Conservation (phyloP, 2,113 vertebrate species). For the Condylura cristata region DNA sequence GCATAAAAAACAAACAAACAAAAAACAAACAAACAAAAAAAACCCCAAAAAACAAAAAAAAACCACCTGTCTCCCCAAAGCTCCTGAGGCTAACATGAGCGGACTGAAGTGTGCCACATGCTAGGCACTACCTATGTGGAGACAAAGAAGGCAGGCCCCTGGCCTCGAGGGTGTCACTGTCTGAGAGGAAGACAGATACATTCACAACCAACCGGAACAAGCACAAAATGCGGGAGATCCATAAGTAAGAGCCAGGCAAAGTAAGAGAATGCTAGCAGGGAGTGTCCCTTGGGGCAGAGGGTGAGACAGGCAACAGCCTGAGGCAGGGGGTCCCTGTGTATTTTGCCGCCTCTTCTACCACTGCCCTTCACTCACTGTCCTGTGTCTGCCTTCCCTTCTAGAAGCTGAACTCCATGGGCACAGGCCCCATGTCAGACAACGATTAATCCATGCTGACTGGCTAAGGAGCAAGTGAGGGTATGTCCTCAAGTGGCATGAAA, state of each 20-base stretch:
- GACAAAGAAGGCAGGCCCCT: background rate
- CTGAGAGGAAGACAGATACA: background rate
- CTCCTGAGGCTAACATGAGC: background rate
- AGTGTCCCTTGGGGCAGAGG: background rate
- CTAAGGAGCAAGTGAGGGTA: background rate
- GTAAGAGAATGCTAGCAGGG: background rate
- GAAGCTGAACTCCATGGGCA: constrained; percentile 27
- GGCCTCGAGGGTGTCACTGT: background rate
- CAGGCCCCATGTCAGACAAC: background rate
- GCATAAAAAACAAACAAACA: no score
- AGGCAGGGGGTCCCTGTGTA: background rate
- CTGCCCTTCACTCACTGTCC: background rate
- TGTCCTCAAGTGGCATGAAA: background rate
- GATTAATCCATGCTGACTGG: background rate
- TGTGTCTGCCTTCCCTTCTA: background rate
- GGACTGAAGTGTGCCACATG: rapidly evolving
- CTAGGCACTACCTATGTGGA: background rate
- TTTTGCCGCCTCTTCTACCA: background rate
- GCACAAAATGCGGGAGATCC: background rate
- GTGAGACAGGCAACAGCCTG: background rate
- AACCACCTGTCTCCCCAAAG: constrained; percentile 8
- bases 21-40: no score
- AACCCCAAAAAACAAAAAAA: no score
- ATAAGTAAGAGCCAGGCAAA: background rate
- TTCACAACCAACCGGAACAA: background rate